phyloP scores from a whole-genome alignment of 2,113 vertebrate species.

The Illadopsis cleaveri region DNA sequence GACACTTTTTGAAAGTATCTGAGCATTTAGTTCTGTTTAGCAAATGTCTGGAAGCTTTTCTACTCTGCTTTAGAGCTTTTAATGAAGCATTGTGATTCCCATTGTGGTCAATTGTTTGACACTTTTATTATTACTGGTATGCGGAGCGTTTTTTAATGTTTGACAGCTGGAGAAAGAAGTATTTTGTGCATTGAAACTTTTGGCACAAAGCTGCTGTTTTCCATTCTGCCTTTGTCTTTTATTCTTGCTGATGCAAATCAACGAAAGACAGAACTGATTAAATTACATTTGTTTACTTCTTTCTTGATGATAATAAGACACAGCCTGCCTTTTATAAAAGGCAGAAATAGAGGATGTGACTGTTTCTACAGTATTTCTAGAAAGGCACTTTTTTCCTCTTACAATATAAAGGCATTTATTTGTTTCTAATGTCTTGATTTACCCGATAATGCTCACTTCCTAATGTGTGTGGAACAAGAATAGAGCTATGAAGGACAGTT shows the following conservation, averaged over 20 bases:
- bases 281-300: conserved; percentile 65
- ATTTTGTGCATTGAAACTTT: conserved; percentile 63
- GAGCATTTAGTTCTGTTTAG: conserved; percentile 8
- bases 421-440: neutral
- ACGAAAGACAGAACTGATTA: conserved; percentile 40
- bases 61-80: conserved; percentile 23
- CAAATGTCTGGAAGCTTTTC: conserved; percentile 47
- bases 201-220: conserved; percentile 60
- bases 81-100: conserved; percentile 51
- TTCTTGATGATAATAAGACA: conserved; percentile 41
- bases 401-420: conserved; percentile 1
- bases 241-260: conserved; percentile 59
- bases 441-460: neutral
- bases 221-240: conserved; percentile 60
- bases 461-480: neutral
- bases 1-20: conserved; percentile 1
- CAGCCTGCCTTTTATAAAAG: conserved; percentile 22
- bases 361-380: conserved; percentile 30
- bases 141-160: conserved; percentile 15
- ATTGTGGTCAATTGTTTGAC: conserved; percentile 46
- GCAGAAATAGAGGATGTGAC: conserved; percentile 28
- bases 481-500: neutral
- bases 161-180: conserved; percentile 57
- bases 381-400: neutral
- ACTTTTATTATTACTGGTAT: conserved; percentile 40